Percentiles rank a stretch among this genome's conserved stretches.
phyloP scores from a whole-genome alignment of 2,888 invertebrate species.

The Parascotia fuliginaria region DNA sequence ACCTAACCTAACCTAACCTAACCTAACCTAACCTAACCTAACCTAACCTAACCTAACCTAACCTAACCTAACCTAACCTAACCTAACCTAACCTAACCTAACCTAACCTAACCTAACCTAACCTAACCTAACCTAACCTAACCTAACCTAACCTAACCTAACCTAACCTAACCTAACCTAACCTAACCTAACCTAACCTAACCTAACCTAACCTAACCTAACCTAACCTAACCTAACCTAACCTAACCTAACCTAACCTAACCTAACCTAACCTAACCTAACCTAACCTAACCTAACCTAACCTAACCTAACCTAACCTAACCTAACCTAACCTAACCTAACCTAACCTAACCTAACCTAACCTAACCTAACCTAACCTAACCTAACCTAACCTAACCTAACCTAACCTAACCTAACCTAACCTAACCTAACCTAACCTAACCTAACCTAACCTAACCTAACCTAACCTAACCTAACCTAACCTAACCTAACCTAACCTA shows the following conservation, averaged over 20 bases:
- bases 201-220: slow-evolving; percentile 27
- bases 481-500: slow-evolving; percentile 21
- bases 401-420: slow-evolving; percentile 26
- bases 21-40: too few relatives aligned
- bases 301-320: slow-evolving; percentile 18
- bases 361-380: slow-evolving; percentile 29
- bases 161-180: slow-evolving; percentile 5
- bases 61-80: too few relatives aligned
- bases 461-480: slow-evolving; percentile 31
- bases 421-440: slow-evolving; percentile 33
- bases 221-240: slow-evolving; percentile 26
- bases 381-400: slow-evolving; percentile 24
- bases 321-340: slow-evolving; percentile 22
- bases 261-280: slow-evolving; percentile 23
- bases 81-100: slow-evolving; percentile 32
- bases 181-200: slow-evolving; percentile 26
- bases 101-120: slow-evolving; percentile 18
- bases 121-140: slow-evolving; percentile 1
- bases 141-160: background rate
- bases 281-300: slow-evolving; percentile 23
- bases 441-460: slow-evolving; percentile 38
- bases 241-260: slow-evolving; percentile 18
- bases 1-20: too few relatives aligned
- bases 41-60: too few relatives aligned
- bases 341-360: slow-evolving; percentile 25